phyloP scores from a whole-genome alignment of 2,797 vertebrate genomes.

The Ceryle rudis region DNA sequence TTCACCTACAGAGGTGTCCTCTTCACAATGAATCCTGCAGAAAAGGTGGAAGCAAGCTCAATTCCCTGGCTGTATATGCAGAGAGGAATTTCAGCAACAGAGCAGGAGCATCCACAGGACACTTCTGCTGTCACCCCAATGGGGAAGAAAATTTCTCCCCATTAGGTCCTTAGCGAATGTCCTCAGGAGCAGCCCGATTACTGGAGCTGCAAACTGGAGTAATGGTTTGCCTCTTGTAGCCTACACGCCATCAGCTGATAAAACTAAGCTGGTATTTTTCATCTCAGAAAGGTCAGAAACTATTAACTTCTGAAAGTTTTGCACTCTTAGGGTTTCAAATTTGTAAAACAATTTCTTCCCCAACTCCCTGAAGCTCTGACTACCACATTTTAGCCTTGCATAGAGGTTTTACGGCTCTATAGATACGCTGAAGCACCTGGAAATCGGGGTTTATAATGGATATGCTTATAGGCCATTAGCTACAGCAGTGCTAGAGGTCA shows the following conservation, averaged over 20 bases:
- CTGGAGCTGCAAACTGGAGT: background rate
- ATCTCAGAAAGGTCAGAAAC: conserved; percentile 54
- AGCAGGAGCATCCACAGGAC: background rate
- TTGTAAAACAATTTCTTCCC: conserved; percentile 44
- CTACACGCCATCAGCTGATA: background rate
- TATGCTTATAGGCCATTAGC: conserved; percentile 66
- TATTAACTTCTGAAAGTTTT: conserved; percentile 54
- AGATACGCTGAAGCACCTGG: conserved; percentile 55
- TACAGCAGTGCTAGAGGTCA: conserved; percentile 59
- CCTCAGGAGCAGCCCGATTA: background rate
- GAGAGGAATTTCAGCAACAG: background rate
- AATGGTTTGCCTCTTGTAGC: background rate
- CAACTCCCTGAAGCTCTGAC: conserved; percentile 34
- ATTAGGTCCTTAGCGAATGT: background rate
- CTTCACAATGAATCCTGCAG: background rate
- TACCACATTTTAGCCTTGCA: conserved; percentile 13
- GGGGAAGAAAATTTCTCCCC: background rate
- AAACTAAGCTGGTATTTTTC: background rate
- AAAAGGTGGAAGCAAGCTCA: background rate
- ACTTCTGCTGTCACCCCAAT: background rate
- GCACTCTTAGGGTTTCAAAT: conserved; percentile 23
- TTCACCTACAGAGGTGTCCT: background rate
- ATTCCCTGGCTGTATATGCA: background rate
- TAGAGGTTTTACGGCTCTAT: conserved; percentile 33
- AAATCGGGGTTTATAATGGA: conserved; percentile 60